Percentiles rank a stretch among this genome's conserved stretches.
phyloP scores from a whole-genome alignment of 2,888 invertebrate genomes.

The Orthosia gothica region DNA sequence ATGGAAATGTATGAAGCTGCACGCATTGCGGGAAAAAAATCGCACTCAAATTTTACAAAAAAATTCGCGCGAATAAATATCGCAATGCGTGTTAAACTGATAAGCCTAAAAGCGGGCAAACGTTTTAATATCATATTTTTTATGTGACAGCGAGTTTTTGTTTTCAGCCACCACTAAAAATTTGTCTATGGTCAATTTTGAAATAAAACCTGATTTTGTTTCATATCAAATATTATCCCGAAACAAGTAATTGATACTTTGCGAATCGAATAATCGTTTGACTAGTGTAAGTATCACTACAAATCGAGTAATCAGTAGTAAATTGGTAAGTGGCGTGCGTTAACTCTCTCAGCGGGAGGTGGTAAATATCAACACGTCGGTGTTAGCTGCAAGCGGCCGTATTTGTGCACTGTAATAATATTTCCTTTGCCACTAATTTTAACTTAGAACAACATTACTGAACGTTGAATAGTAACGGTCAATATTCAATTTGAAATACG shows the following conservation, averaged over 20 bases:
- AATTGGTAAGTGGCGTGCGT: constrained; percentile 56
- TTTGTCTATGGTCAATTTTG: neutral
- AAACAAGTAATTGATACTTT: neutral
- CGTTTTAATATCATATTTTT: neutral
- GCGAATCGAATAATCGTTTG: neutral
- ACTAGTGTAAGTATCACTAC: constrained; percentile 16
- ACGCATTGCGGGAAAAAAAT: too few relatives aligned
- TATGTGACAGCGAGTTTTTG: neutral
- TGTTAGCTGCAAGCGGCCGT: constrained; percentile 53
- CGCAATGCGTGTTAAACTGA: too few relatives aligned
- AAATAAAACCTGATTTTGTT: neutral
- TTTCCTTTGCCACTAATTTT: constrained; percentile 66
- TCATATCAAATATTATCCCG: neutral
- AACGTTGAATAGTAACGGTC: constrained; percentile 41
- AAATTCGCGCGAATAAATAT: too few relatives aligned
- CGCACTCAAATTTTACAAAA: too few relatives aligned
- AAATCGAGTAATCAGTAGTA: constrained; percentile 43
- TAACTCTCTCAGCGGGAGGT: constrained; percentile 62
- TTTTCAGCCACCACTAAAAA: constrained; percentile 10
- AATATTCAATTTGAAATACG: constrained; percentile 24
- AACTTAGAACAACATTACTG: constrained; percentile 62
- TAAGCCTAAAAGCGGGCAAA: constrained; percentile 12
- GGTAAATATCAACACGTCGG: constrained; percentile 68
- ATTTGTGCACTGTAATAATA: constrained; percentile 67
- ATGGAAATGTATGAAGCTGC: too few relatives aligned